These are phyloP conservation scores for Carassius auratus DNA, from an alignment of 2,113 vertebrate genomes.

Conservation along the genomic window DNA sequence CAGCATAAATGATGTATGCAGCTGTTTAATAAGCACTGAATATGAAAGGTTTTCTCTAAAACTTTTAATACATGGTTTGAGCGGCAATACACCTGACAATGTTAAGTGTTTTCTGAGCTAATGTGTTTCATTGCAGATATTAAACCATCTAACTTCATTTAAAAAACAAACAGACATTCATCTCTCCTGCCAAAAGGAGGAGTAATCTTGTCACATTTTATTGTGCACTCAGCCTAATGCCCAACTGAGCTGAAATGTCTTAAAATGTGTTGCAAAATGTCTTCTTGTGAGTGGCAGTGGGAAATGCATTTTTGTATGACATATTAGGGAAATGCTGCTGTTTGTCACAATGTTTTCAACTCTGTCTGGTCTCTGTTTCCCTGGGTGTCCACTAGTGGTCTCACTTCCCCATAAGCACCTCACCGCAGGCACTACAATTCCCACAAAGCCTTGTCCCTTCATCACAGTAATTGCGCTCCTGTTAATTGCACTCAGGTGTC, in stretches of 20 bases:
- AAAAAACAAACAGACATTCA: background rate
- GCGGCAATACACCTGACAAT: background rate
- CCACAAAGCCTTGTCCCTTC: too few species aligned
- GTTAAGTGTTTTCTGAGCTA: background rate
- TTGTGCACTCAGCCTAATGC: background rate
- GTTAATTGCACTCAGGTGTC: too few species aligned
- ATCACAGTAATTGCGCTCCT: too few species aligned
- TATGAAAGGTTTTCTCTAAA: background rate
- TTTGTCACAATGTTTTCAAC: background rate
- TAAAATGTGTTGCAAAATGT: background rate
- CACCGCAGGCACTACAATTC: too few species aligned
- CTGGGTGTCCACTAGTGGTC: too few species aligned
- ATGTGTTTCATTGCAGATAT: background rate
- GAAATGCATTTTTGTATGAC: background rate
- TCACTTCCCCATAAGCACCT: too few species aligned
- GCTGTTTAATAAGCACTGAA: background rate
- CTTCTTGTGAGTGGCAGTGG: background rate
- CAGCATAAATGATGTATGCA: background rate
- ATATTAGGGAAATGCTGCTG: too few species aligned
- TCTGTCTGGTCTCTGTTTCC: too few species aligned
- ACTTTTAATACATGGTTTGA: background rate
- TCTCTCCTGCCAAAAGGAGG: background rate
- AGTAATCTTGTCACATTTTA: background rate
- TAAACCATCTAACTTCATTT: background rate
- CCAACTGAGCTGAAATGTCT: background rate